These are phyloP conservation scores for Andricus grossulariae DNA, from an alignment of 1,140 invertebrate species.

Conservation along the genomic window DNA sequence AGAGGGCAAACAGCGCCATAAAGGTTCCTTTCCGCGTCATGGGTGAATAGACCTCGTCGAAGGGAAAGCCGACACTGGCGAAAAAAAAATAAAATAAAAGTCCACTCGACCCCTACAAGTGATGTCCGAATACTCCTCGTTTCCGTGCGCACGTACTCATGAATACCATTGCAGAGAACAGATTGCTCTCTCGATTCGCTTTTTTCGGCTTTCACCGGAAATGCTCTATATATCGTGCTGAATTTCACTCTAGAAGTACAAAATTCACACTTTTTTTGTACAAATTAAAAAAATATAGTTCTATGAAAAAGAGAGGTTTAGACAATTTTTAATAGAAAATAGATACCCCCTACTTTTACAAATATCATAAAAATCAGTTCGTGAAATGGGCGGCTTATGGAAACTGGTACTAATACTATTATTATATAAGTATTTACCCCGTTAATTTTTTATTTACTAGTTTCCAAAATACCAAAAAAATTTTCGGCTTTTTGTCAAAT, in stretches of 20 bases:
- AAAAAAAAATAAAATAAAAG: conserved; percentile 56
- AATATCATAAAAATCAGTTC: too few species aligned
- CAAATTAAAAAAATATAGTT: too few species aligned
- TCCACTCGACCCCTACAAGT: conserved; percentile 62
- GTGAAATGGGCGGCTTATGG: too few species aligned
- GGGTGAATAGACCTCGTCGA: conserved; percentile 58
- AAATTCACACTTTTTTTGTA: too few species aligned
- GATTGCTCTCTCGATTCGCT: conserved; percentile 22
- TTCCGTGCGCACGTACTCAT: conserved; percentile 53
- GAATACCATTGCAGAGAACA: conserved; percentile 58
- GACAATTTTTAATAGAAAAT: too few species aligned
- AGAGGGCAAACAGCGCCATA: conserved; percentile 66
- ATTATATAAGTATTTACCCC: too few species aligned
- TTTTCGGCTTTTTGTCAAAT: too few species aligned
- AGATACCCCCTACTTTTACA: too few species aligned
- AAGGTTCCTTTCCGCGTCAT: conserved; percentile 60
- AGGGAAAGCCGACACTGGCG: conserved; percentile 57
- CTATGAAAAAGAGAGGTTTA: too few species aligned
- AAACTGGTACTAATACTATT: too few species aligned
- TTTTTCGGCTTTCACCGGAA: conserved; percentile 25
- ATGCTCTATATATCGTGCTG: conserved; percentile 10
- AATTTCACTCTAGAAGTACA: background rate
- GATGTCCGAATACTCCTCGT: conserved; percentile 55
- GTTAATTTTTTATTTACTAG: too few species aligned
- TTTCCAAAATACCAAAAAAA: too few species aligned